These are phyloP conservation scores for Menura novaehollandiae DNA, from an alignment of 2,113 vertebrate genomes.

Conservation along the genomic window DNA sequence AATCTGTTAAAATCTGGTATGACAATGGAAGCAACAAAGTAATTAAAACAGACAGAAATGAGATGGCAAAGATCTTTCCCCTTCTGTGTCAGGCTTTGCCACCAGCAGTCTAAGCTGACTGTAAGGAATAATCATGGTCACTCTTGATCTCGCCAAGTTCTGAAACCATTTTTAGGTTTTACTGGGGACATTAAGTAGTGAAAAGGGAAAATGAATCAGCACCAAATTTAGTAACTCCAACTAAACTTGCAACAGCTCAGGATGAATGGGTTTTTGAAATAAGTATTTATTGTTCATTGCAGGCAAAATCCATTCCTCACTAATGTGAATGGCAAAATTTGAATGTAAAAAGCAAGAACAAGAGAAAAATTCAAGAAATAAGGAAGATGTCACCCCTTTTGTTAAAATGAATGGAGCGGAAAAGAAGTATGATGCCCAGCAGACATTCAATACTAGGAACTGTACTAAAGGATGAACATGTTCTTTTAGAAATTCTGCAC, in stretches of 20 bases:
- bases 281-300: neutral
- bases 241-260: neutral
- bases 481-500: neutral
- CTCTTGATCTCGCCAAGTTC: neutral
- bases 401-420: neutral
- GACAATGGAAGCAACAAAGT: neutral
- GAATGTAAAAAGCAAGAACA: neutral
- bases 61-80: neutral
- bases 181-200: neutral
- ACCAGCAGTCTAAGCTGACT: neutral
- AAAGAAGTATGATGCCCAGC: neutral
- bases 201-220: neutral
- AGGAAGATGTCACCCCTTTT: neutral
- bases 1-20: neutral
- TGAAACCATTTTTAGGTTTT: neutral
- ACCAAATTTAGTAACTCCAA: neutral
- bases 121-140: neutral
- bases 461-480: neutral
- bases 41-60: neutral
- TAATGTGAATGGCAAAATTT: neutral
- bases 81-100: neutral
- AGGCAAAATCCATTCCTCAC: neutral
- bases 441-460: neutral
- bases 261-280: neutral
- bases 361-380: neutral